Percentiles rank a stretch among this genome's conserved stretches.
phyloP scores from a whole-genome alignment of 1,140 invertebrate genomes.

The Leptopilina clavipes region DNA sequence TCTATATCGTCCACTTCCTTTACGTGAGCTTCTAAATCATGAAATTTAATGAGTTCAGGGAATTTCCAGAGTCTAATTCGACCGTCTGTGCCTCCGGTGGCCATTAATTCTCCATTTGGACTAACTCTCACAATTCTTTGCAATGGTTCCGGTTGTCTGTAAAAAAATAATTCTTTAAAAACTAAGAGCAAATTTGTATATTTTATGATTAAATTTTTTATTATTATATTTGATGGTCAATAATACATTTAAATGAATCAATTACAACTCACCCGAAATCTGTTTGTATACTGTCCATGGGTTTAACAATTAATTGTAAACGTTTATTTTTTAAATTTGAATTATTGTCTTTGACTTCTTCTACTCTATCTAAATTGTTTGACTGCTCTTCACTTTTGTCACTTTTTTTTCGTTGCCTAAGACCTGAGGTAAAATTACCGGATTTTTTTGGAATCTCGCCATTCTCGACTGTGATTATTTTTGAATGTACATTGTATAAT shows the following conservation, averaged over 20 bases:
- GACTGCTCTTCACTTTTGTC: conserved; percentile 69
- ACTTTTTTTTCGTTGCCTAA: conserved; percentile 69
- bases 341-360: conserved; percentile 69
- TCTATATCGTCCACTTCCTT: conserved; percentile 95
- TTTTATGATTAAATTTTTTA: not conserved
- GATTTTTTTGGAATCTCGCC: conserved; percentile 68
- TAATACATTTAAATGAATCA: too few relatives aligned
- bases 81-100: conserved; percentile 94
- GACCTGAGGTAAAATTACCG: conserved; percentile 53
- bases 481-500: conserved; percentile 87
- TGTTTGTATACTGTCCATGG: conserved; percentile 86
- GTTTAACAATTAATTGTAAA: conserved; percentile 83
- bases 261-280: conserved; percentile 80
- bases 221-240: too few relatives aligned
- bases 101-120: conserved; percentile 84
- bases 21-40: conserved; percentile 82
- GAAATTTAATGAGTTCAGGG: conserved; percentile 82
- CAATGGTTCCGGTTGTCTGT: conserved; percentile 79
- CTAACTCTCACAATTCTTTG: conserved; percentile 92
- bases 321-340: conserved; percentile 76
- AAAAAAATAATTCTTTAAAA: conserved; percentile 38
- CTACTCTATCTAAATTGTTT: conserved; percentile 69
- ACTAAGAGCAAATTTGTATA: not conserved
- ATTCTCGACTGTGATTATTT: conserved; percentile 76
- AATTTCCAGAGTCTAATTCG: conserved; percentile 91